These are phyloP conservation scores for Coluber constrictor DNA, from an alignment of 2,797 vertebrate genomes.

Conservation along the genomic window DNA sequence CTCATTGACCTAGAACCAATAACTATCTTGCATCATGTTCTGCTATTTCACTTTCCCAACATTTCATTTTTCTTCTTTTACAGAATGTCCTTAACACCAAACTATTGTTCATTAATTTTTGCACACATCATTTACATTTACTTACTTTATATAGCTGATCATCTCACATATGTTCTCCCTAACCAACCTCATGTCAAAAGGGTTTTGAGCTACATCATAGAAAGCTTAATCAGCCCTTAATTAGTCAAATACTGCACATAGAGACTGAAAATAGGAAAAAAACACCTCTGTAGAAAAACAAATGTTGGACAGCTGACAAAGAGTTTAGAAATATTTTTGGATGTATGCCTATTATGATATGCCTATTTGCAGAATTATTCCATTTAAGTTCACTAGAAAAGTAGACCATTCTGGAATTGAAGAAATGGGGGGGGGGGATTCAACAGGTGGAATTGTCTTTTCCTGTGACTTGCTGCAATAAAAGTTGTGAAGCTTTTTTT, in stretches of 20 bases:
- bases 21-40: background rate
- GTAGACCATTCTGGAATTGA: background rate
- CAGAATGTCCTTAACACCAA: background rate
- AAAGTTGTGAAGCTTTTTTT: background rate
- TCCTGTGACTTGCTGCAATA: background rate
- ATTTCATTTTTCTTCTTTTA: background rate
- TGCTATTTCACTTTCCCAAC: background rate
- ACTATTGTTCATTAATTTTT: background rate
- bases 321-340: background rate
- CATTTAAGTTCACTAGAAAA: background rate
- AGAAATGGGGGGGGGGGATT: no score
- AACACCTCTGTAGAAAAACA: background rate
- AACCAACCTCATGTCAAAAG: background rate
- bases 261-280: background rate
- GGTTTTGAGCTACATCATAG: background rate
- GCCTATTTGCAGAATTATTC: background rate
- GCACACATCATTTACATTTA: background rate
- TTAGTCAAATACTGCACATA: background rate
- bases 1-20: background rate
- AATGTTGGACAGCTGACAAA: background rate
- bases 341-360: background rate
- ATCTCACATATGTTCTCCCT: background rate
- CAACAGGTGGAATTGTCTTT: background rate
- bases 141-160: background rate
- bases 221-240: background rate